Conservation (phyloP, 2,113 vertebrate genomes). For the Orcinus orca region DNA sequence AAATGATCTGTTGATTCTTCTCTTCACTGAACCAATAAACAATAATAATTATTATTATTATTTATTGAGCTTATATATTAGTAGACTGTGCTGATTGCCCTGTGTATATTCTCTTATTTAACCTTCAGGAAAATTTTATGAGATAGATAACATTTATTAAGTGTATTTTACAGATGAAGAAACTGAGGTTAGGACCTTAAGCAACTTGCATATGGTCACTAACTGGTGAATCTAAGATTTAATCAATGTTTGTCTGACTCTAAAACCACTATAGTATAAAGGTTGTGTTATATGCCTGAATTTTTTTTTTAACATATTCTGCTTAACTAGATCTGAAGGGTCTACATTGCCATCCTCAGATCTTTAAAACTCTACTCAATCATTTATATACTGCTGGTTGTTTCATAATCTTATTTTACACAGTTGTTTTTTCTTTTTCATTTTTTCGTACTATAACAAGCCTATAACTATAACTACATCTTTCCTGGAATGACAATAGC, state of each 20-base stretch:
- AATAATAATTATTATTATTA: neutral
- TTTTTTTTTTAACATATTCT: neutral
- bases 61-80: neutral
- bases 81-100: neutral
- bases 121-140: neutral
- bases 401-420: neutral
- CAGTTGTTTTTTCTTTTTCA: neutral
- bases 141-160: neutral
- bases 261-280: neutral
- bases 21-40: neutral
- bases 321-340: neutral
- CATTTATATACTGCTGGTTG: neutral
- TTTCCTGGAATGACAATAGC: neutral
- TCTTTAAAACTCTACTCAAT: neutral
- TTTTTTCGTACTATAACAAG: neutral
- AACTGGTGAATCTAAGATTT: neutral
- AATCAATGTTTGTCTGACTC: neutral
- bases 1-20: neutral
- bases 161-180: neutral
- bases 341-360: neutral
- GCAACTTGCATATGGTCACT: neutral
- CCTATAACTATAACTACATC: neutral
- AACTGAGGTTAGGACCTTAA: neutral
- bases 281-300: neutral
- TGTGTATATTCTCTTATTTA: slow-evolving; percentile 10